Evolutionary conservation across 2,113 vertebrate species (phyloP).

Genomic region (Brachyhypopomus gauderio): DNA sequence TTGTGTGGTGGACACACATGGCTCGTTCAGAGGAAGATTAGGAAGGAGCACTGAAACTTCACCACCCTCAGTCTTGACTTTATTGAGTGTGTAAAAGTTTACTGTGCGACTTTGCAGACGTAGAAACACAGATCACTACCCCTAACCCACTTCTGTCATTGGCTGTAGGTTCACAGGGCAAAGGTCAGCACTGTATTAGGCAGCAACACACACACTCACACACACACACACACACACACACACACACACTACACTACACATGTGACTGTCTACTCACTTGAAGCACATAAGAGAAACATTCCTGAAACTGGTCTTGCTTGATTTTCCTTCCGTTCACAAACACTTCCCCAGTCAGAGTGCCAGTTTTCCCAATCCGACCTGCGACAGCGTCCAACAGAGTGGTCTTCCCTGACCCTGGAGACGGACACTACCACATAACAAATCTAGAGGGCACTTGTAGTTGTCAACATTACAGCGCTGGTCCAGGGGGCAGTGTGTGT

Average conservation of each 20-base stretch:
- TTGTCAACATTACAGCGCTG: too few species aligned
- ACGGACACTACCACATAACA: neutral
- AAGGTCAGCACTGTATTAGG: conserved; percentile 38
- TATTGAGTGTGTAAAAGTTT: conserved; percentile 47
- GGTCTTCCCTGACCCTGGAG: conserved; percentile 91
- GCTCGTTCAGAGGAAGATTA: conserved; percentile 73
- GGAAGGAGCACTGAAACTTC: conserved; percentile 55
- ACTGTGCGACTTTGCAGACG: conserved; percentile 4
- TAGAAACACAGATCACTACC: conserved; percentile 33
- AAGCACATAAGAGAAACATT: conserved; percentile 93
- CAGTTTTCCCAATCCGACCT: conserved; percentile 79
- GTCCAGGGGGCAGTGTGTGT: too few species aligned
- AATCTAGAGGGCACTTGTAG: neutral
- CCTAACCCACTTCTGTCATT: conserved; percentile 10
- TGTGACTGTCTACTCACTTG: conserved; percentile 76
- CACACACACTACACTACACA: neutral
- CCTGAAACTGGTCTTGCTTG: conserved; percentile 84
- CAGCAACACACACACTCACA: conserved; percentile 3
- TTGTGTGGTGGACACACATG: conserved; percentile 76
- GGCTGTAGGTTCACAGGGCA: conserved; percentile 17
- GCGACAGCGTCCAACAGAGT: conserved; percentile 89
- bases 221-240: conserved; percentile 24
- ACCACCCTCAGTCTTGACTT: conserved; percentile 44
- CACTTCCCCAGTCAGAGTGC: conserved; percentile 81
- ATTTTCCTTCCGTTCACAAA: conserved; percentile 83